These are phyloP conservation scores for Lamprologus speciosus DNA, from an alignment of 2,113 vertebrate genomes.

Conservation along the genomic window DNA sequence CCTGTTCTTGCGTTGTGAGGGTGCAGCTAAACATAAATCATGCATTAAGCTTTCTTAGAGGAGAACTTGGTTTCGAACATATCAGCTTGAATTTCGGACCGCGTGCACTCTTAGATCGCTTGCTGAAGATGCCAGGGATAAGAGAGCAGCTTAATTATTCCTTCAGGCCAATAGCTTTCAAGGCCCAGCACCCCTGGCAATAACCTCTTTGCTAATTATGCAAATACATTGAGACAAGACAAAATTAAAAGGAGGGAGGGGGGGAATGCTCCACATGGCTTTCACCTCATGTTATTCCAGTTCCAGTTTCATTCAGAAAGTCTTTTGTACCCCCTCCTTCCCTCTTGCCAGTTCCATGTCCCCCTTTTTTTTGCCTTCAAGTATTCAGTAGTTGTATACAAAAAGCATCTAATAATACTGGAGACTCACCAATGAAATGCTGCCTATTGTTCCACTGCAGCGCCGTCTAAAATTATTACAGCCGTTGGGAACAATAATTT, in stretches of 20 bases:
- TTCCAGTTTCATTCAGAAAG: not conserved
- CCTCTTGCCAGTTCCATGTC: not conserved
- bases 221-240: constrained; percentile 31
- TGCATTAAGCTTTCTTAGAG: constrained; percentile 32
- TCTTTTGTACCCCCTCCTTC: not conserved
- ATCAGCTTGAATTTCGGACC: not conserved
- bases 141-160: constrained; percentile 55
- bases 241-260: not conserved
- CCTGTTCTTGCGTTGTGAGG: not conserved
- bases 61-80: constrained; percentile 12
- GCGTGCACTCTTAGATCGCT: not conserved
- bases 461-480: not conserved
- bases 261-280: not conserved
- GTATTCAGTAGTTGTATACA: not conserved
- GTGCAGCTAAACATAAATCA: constrained; percentile 33
- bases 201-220: constrained; percentile 53
- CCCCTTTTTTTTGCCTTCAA: not conserved
- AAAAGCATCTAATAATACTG: not conserved
- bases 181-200: constrained; percentile 36
- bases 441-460: constrained; percentile 4
- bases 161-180: constrained; percentile 44
- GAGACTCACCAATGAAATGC: constrained; percentile 10
- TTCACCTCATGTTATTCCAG: not conserved
- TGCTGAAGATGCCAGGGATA: constrained; percentile 30
- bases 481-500: not conserved